Percentiles rank a stretch among this genome's conserved stretches.
phyloP scores from a whole-genome alignment of 2,113 vertebrate species.

The Condylura cristata region DNA sequence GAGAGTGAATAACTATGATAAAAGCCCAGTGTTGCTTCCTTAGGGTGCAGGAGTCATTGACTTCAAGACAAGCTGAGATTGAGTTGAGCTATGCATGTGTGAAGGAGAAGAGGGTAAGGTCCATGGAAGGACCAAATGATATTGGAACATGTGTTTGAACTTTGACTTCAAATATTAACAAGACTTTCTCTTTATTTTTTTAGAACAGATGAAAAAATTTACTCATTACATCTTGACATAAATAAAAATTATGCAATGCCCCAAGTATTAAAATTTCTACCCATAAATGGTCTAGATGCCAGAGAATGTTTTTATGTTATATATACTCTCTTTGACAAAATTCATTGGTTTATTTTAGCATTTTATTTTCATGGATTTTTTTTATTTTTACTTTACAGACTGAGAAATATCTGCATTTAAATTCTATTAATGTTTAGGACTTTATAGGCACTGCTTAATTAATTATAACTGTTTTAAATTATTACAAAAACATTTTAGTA shows the following conservation, averaged over 20 bases:
- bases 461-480: slow-evolving; percentile 37
- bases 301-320: slow-evolving; percentile 9
- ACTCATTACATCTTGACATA: not conserved
- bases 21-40: not conserved
- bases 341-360: not conserved
- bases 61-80: not conserved
- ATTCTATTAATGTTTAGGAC: not conserved
- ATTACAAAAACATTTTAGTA: slow-evolving; percentile 8
- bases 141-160: not conserved
- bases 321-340: slow-evolving; percentile 19
- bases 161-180: slow-evolving; percentile 32
- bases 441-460: not conserved
- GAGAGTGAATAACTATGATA: not conserved
- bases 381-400: not conserved
- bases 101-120: not conserved
- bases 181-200: not conserved
- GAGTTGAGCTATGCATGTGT: not conserved
- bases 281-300: not conserved
- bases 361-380: not conserved
- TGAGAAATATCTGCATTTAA: slow-evolving; percentile 20
- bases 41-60: not conserved
- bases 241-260: not conserved
- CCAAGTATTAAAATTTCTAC: not conserved
- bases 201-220: slow-evolving; percentile 24
- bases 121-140: not conserved